Percentiles rank a stretch among this genome's conserved stretches.
Conservation (phyloP, 2,797 vertebrate genomes). For the Tadarida brasiliensis region DNA sequence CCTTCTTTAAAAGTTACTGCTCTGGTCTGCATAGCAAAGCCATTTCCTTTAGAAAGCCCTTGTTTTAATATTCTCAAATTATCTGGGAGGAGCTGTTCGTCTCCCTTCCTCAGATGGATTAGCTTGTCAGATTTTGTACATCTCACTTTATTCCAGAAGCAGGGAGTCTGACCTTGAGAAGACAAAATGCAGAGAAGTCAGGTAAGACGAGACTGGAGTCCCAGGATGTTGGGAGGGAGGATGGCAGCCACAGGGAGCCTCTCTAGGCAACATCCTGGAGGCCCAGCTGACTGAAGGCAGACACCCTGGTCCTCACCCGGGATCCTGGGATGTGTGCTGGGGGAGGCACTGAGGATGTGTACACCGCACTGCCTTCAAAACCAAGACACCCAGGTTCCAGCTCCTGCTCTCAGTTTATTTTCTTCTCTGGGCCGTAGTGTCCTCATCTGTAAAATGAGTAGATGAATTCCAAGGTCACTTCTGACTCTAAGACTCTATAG, state of each 20-base stretch:
- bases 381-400: not conserved
- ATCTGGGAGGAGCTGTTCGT: not conserved
- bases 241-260: not conserved
- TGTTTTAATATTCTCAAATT: not conserved
- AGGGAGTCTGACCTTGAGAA: not conserved
- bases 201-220: not conserved
- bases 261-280: not conserved
- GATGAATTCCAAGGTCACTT: constrained; percentile 16
- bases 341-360: not conserved
- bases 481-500: not conserved
- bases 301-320: not conserved
- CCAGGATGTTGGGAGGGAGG: not conserved
- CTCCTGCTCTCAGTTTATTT: not conserved
- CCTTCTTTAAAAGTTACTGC: not conserved
- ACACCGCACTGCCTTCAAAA: not conserved
- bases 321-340: not conserved
- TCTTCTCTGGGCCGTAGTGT: constrained; percentile 24
- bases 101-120: constrained; percentile 10
- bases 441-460: not conserved
- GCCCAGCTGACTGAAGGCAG: not conserved
- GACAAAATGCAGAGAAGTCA: not conserved
- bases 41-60: not conserved
- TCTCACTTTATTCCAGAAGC: constrained; percentile 9
- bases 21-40: not conserved
- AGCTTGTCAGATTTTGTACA: constrained; percentile 25